Evolutionary conservation across 2,888 invertebrate species (phyloP).

Genomic region (Rosalia funebris): DNA sequence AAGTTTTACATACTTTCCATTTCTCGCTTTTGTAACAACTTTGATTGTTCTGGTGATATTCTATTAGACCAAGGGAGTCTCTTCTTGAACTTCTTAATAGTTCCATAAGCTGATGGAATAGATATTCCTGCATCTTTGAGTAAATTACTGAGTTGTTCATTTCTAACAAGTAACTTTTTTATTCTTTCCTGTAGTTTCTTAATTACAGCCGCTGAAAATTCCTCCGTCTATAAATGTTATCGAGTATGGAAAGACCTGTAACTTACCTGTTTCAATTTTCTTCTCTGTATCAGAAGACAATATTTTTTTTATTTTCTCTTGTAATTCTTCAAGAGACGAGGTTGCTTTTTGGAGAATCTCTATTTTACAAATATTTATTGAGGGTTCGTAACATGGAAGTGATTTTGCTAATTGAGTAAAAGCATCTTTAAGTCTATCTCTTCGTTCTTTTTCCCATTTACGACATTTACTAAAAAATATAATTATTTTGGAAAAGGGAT

Average conservation of each 20-base stretch:
- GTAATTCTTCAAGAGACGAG: slow-evolving; percentile 59
- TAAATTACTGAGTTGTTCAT: slow-evolving; percentile 60
- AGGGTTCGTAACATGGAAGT: slow-evolving; percentile 66
- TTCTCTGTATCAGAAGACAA: slow-evolving; percentile 43
- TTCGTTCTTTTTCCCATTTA: slow-evolving; percentile 77
- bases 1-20: slow-evolving; percentile 54
- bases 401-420: slow-evolving; percentile 66
- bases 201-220: slow-evolving; percentile 55
- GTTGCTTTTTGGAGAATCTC: slow-evolving; percentile 63
- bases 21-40: slow-evolving; percentile 54
- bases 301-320: slow-evolving; percentile 58
- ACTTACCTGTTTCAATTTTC: slow-evolving; percentile 45
- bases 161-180: slow-evolving; percentile 58
- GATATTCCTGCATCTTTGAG: slow-evolving; percentile 62
- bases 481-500: too few species aligned
- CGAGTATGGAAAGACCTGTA: neutral
- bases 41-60: slow-evolving; percentile 56
- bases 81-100: slow-evolving; percentile 51
- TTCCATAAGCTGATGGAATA: slow-evolving; percentile 57
- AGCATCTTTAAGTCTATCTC: slow-evolving; percentile 72
- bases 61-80: slow-evolving; percentile 54
- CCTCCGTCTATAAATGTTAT: neutral
- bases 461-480: slow-evolving; percentile 68
- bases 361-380: slow-evolving; percentile 60
- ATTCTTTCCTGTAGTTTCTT: slow-evolving; percentile 59